A percentile compares a stretch with the other conserved stretches of the same genome.
These are phyloP conservation scores for Diphyllodes magnificus DNA, from an alignment of 2,113 vertebrate genomes.

Conservation along the genomic window DNA sequence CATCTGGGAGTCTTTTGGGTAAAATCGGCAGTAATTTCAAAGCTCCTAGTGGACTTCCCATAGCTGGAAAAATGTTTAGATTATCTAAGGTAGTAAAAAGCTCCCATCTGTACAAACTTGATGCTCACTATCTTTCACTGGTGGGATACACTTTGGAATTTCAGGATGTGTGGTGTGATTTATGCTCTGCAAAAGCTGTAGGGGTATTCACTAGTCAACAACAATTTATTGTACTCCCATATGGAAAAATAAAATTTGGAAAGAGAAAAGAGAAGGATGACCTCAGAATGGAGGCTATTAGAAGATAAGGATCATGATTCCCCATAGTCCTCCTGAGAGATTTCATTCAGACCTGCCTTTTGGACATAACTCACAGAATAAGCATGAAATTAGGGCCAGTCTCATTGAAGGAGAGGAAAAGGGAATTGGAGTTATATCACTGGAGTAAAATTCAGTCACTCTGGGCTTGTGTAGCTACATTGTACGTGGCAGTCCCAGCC, in stretches of 20 bases:
- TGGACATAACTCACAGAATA: constrained; percentile 16
- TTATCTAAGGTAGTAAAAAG: neutral
- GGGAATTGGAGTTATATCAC: neutral
- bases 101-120: neutral
- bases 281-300: neutral
- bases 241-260: constrained; percentile 25
- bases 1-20: neutral
- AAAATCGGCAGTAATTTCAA: neutral
- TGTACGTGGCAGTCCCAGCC: neutral
- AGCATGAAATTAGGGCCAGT: neutral
- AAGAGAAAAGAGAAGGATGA: constrained; percentile 37
- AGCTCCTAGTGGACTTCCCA: neutral
- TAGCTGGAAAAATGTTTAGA: neutral
- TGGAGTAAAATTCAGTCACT: constrained; percentile 8
- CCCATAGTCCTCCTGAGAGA: neutral
- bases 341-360: neutral
- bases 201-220: constrained; percentile 23
- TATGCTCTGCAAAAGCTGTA: neutral
- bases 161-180: constrained; percentile 26
- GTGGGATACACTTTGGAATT: neutral
- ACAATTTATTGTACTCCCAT: constrained; percentile 41
- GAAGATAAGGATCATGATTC: constrained; percentile 22
- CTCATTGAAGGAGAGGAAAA: neutral
- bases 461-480: neutral
- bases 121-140: neutral